These are phyloP conservation scores for Agriotes lineatus DNA, from an alignment of 2,888 invertebrate species.

Conservation along the genomic window DNA sequence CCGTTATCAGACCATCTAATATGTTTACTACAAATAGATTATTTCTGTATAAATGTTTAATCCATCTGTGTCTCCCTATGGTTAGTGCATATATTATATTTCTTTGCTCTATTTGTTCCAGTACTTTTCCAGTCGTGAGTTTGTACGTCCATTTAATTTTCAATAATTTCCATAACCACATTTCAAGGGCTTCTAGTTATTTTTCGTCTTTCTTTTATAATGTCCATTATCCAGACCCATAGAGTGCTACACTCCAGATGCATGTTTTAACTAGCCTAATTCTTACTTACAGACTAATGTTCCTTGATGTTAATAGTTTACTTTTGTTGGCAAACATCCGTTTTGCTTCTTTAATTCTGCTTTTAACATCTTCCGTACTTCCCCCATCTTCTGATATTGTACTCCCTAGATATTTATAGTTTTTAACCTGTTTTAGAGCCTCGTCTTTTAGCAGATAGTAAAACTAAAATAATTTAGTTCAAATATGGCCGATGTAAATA, in stretches of 20 bases:
- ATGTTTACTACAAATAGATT: neutral
- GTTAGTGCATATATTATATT: neutral
- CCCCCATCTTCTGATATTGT: neutral
- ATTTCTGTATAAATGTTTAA: neutral
- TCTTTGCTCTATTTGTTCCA: neutral
- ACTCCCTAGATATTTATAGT: too few species aligned
- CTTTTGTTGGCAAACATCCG: neutral
- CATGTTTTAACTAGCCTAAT: neutral
- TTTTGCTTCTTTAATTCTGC: neutral
- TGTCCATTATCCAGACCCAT: neutral
- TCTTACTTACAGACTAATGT: neutral
- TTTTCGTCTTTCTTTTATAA: neutral
- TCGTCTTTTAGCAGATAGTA: too few species aligned
- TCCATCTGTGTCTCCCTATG: neutral
- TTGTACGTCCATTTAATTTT: too few species aligned
- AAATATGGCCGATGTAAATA: too few species aligned
- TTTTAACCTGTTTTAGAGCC: too few species aligned
- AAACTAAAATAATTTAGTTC: too few species aligned
- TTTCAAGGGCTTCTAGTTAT: neutral
- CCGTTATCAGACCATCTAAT: neutral
- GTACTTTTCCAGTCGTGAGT: neutral
- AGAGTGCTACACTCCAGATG: neutral
- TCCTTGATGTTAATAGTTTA: neutral
- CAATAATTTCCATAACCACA: neutral
- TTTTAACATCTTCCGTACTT: constrained; percentile 3